A percentile compares a stretch with the other conserved stretches of the same genome.
phyloP scores from a whole-genome alignment of 2,113 vertebrate genomes.

The Ibidorhyncha struthersii region DNA sequence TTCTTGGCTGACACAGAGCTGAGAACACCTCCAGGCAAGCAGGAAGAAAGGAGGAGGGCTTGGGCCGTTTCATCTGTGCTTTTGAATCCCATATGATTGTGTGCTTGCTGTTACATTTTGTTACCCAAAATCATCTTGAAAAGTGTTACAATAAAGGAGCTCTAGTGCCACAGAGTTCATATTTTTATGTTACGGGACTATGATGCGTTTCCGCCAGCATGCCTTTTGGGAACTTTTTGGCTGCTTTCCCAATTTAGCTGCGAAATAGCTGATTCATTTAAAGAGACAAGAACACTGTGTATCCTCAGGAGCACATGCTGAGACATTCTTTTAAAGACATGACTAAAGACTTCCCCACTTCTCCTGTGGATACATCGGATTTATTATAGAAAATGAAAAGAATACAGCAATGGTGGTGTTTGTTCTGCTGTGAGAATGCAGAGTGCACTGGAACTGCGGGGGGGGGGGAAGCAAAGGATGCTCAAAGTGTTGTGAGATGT shows the following conservation, averaged over 20 bases:
- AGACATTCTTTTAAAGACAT: background rate
- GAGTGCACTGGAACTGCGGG: background rate
- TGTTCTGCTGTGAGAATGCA: background rate
- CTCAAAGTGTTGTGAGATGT: background rate
- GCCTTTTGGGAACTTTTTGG: background rate
- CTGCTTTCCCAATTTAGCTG: conserved; percentile 19
- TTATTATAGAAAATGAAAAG: background rate
- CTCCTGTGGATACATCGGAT: background rate
- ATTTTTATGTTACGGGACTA: background rate
- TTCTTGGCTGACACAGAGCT: background rate
- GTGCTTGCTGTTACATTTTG: background rate
- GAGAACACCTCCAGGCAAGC: background rate
- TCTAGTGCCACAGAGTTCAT: background rate
- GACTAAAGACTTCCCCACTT: background rate
- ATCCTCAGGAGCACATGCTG: background rate
- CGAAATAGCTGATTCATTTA: conserved; percentile 9
- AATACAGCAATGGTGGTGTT: background rate
- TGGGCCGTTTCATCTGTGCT: background rate
- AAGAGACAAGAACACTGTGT: background rate
- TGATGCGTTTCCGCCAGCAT: background rate
- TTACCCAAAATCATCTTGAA: background rate
- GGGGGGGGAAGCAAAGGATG: background rate
- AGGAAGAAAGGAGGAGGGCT: background rate
- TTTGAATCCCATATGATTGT: background rate
- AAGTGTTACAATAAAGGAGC: background rate